These are phyloP conservation scores for Syrrhaptes paradoxus DNA, from an alignment of 2,113 vertebrate species.

Conservation along the genomic window DNA sequence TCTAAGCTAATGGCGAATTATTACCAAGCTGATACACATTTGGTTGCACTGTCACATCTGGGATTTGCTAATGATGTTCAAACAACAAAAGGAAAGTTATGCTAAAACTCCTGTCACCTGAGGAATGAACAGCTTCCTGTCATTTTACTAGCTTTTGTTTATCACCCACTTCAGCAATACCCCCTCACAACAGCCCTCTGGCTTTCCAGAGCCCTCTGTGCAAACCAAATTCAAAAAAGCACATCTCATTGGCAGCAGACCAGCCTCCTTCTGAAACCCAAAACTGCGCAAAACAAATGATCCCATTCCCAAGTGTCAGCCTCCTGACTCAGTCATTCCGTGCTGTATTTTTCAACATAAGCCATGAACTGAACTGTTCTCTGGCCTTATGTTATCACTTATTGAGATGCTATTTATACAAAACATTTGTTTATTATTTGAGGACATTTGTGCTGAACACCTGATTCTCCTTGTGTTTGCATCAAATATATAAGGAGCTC, in stretches of 20 bases:
- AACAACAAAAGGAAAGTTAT: background rate
- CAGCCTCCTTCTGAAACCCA: background rate
- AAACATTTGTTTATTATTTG: slow-evolving; percentile 13
- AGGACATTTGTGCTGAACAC: background rate
- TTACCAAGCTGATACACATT: background rate
- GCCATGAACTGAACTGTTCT: background rate
- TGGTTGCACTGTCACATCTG: background rate
- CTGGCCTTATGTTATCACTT: background rate
- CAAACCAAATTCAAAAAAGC: background rate
- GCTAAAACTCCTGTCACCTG: background rate
- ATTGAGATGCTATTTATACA: slow-evolving; percentile 6
- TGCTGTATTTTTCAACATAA: background rate
- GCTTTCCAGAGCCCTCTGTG: background rate
- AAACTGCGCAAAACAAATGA: background rate
- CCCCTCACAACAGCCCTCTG: background rate
- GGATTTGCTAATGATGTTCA: background rate
- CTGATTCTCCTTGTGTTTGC: background rate
- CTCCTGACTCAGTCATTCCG: background rate
- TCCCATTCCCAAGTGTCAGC: background rate
- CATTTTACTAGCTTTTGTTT: background rate
- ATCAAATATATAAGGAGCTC: background rate
- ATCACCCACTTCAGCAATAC: background rate
- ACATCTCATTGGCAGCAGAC: background rate
- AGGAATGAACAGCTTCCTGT: background rate
- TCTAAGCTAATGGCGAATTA: background rate